These are phyloP conservation scores for Dione juno DNA, from an alignment of 2,888 invertebrate genomes.

Conservation along the genomic window DNA sequence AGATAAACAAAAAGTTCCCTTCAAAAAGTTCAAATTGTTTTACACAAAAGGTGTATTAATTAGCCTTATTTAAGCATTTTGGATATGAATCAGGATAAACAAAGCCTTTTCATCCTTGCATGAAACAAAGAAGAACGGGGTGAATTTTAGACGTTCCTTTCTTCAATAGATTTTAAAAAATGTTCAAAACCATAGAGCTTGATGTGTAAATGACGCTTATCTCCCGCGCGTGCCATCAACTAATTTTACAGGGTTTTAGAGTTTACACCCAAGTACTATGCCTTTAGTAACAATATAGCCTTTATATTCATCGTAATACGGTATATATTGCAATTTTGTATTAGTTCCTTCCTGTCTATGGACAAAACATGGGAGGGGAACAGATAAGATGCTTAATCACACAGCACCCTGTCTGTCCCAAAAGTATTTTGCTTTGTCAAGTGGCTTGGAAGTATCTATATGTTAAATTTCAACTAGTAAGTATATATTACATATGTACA, in stretches of 20 bases:
- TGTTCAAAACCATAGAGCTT: constrained; percentile 39
- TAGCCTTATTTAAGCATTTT: constrained; percentile 27
- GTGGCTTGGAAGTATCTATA: constrained; percentile 27
- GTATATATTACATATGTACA: no score
- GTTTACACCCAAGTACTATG: constrained; percentile 29
- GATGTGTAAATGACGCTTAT: constrained; percentile 46
- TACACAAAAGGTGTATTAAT: constrained; percentile 23
- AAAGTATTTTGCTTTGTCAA: constrained; percentile 42
- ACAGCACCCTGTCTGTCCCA: constrained; percentile 31
- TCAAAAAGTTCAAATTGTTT: neutral
- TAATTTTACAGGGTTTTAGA: constrained; percentile 46
- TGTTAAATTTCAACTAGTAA: constrained; percentile 4
- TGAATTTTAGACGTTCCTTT: constrained; percentile 35
- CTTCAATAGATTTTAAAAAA: constrained; percentile 36
- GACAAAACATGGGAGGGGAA: constrained; percentile 39
- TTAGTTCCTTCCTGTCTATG: constrained; percentile 32
- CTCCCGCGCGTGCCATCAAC: constrained; percentile 46
- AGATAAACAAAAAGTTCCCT: neutral
- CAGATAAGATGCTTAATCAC: constrained; percentile 41
- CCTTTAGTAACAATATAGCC: neutral
- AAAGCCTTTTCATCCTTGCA: constrained; percentile 16
- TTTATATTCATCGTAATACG: constrained; percentile 12
- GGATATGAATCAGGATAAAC: constrained; percentile 20
- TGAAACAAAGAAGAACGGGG: constrained; percentile 23
- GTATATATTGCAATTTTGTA: constrained; percentile 25